Conservation (phyloP, 2,797 vertebrate genomes). For the Danio albolineatus region DNA sequence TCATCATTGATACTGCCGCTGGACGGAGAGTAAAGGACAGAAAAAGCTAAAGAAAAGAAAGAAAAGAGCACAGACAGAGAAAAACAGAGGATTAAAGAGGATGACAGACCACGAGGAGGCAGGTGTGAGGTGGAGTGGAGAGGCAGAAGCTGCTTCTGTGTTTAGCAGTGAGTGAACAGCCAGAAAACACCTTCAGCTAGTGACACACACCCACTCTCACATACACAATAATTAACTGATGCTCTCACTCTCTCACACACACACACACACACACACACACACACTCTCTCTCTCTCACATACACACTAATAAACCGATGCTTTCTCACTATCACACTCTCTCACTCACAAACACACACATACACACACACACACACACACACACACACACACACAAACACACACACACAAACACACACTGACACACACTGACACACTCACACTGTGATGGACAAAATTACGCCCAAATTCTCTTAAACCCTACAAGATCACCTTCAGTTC, state of each 20-base stretch:
- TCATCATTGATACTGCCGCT: constrained; percentile 88
- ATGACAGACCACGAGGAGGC: constrained; percentile 60
- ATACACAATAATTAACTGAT: too few relatives aligned
- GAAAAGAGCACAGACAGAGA: constrained; percentile 68
- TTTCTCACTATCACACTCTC: background rate
- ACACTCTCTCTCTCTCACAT: background rate
- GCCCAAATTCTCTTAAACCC: background rate
- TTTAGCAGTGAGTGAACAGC: constrained; percentile 89
- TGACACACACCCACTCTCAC: constrained; percentile 64
- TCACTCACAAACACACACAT: constrained; percentile 18
- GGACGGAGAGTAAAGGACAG: constrained; percentile 55
- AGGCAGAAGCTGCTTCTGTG: constrained; percentile 63
- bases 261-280: background rate
- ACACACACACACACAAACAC: too few relatives aligned
- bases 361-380: background rate
- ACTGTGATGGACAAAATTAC: constrained; percentile 9
- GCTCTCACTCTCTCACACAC: constrained; percentile 49
- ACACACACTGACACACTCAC: too few relatives aligned
- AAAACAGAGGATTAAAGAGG: constrained; percentile 84
- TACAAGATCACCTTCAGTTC: background rate
- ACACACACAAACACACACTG: too few relatives aligned
- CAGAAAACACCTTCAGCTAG: constrained; percentile 86
- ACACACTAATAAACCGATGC: background rate
- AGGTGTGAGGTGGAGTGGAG: constrained; percentile 56
- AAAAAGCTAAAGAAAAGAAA: constrained; percentile 62